These are phyloP conservation scores for Hemitrygon akajei DNA, from an alignment of 2,797 vertebrate genomes.

Conservation along the genomic window DNA sequence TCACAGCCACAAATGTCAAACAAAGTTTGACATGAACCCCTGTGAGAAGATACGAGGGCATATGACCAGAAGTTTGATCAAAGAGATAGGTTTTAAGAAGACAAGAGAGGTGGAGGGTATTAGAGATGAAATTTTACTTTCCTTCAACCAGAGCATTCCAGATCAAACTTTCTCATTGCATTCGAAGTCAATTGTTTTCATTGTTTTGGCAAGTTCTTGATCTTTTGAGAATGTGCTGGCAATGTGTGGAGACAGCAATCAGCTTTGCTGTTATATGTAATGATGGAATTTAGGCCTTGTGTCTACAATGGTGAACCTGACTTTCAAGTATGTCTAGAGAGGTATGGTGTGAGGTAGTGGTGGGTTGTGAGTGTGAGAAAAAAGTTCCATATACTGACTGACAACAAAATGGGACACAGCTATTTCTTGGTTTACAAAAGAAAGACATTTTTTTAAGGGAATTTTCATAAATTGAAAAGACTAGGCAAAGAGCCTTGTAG, in stretches of 20 bases:
- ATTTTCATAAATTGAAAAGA: no score
- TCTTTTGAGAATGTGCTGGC: neutral
- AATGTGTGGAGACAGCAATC: neutral
- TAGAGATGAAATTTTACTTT: neutral
- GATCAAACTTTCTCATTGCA: neutral
- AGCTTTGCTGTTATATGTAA: neutral
- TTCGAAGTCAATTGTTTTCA: neutral
- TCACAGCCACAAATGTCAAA: no score
- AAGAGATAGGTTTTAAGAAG: neutral
- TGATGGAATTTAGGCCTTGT: neutral
- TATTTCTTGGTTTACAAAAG: no score
- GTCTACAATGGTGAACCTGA: neutral
- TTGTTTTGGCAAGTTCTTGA: neutral
- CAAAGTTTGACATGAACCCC: neutral
- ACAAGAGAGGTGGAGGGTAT: neutral
- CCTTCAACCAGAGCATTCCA: neutral
- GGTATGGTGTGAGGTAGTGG: no score
- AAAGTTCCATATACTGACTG: neutral
- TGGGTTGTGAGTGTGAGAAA: neutral
- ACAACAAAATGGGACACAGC: no score
- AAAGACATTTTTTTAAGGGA: no score
- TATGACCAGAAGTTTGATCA: neutral
- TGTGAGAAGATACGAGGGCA: neutral
- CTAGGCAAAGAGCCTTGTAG: no score
- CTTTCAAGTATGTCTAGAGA: neutral